Evolutionary conservation across 2,888 invertebrate genomes (phyloP).

Genomic region (Sesia bembeciformis): DNA sequence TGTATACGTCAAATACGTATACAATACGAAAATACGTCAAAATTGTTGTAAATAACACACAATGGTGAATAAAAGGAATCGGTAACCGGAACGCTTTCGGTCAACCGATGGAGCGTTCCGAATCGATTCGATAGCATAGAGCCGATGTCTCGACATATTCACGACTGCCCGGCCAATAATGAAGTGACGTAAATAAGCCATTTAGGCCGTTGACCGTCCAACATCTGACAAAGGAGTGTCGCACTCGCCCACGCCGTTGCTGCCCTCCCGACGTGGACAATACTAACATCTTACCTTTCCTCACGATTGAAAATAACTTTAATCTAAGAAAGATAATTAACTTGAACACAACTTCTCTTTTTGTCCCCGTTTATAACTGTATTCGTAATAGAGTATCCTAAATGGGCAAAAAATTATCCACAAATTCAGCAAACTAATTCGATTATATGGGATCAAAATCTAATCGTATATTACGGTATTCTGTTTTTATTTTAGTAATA

Average conservation of each 20-base stretch:
- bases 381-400: too few species aligned
- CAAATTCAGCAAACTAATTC: too few species aligned
- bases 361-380: too few species aligned
- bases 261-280: background rate
- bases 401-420: too few species aligned
- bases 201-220: slow-evolving; percentile 49
- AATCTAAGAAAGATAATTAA: too few species aligned
- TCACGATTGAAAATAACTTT: background rate
- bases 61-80: slow-evolving; percentile 26
- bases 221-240: slow-evolving; percentile 33
- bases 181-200: slow-evolving; percentile 43
- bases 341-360: too few species aligned
- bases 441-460: too few species aligned
- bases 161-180: slow-evolving; percentile 32
- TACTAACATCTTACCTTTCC: background rate
- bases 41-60: background rate
- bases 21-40: background rate
- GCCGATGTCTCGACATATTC: slow-evolving; percentile 39
- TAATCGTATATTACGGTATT: too few species aligned
- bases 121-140: slow-evolving; percentile 49
- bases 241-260: slow-evolving; percentile 16
- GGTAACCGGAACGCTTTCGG: slow-evolving; percentile 26
- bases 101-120: slow-evolving; percentile 31
- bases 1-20: background rate
- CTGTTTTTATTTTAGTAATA: too few species aligned